Conservation (phyloP, 2,113 vertebrate species). For the Porphyrio hochstetteri region DNA sequence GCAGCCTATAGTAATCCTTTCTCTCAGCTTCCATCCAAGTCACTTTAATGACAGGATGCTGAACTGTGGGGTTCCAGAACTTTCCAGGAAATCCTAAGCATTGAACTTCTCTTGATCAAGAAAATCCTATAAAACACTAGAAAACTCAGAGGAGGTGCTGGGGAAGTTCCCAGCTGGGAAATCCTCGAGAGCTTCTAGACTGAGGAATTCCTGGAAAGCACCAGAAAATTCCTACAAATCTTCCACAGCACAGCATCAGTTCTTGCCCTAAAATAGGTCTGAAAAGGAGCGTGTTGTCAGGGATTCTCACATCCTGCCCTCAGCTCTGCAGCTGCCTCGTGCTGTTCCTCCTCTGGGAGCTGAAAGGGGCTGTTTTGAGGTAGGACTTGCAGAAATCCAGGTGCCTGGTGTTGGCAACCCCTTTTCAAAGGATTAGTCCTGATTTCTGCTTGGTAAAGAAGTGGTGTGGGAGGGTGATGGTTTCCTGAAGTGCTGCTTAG, state of each 20-base stretch:
- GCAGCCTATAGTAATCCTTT: neutral
- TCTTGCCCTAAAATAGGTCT: neutral
- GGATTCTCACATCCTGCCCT: neutral
- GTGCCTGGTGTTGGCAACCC: neutral
- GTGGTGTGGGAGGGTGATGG: neutral
- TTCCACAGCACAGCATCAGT: neutral
- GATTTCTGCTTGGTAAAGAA: neutral
- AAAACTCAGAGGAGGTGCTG: neutral
- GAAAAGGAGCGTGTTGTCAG: neutral
- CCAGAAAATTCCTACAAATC: neutral
- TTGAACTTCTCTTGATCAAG: neutral
- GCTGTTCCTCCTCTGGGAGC: neutral
- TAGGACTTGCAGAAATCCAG: neutral
- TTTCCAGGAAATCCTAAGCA: conserved; percentile 4
- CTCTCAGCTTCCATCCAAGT: neutral
- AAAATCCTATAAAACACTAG: neutral
- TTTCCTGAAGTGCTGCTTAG: neutral
- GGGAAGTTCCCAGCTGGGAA: neutral
- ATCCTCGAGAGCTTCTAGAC: neutral
- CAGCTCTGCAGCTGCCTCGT: neutral
- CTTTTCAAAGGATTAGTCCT: neutral
- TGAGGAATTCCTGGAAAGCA: neutral
- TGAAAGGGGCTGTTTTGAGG: neutral
- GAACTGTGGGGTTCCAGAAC: conserved; percentile 4
- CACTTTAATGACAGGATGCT: conserved; percentile 9